phyloP scores from a whole-genome alignment of 2,888 invertebrate genomes.

The Drosophila conformis region DNA sequence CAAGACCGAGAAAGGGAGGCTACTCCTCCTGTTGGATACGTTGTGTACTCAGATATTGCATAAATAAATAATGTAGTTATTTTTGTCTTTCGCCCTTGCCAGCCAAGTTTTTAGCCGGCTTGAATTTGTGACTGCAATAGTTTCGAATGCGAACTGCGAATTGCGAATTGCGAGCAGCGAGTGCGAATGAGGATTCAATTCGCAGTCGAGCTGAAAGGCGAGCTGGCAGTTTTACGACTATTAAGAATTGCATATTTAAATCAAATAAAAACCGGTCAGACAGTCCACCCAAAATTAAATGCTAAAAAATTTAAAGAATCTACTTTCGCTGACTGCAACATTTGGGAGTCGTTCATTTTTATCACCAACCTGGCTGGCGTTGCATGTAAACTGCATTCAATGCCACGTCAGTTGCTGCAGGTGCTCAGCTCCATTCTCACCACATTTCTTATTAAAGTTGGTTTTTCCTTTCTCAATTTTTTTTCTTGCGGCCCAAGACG shows the following conservation, averaged over 20 bases:
- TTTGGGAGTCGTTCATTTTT: conserved; percentile 71
- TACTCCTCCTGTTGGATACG: neutral
- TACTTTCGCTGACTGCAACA: conserved; percentile 64
- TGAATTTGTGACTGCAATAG: conserved; percentile 63
- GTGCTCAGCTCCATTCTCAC: conserved; percentile 44
- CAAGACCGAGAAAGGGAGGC: conserved; percentile 14
- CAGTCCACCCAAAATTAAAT: conserved; percentile 59
- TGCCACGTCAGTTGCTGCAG: conserved; percentile 32
- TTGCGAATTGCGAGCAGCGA: conserved; percentile 14
- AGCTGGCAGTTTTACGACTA: conserved; percentile 52
- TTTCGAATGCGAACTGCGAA: conserved; percentile 39
- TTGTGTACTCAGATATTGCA: conserved; percentile 66
- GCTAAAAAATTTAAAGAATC: conserved; percentile 68
- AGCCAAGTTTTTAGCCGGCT: conserved; percentile 28
- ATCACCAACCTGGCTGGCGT: conserved; percentile 53
- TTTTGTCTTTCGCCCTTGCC: conserved; percentile 67
- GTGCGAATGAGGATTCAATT: conserved; percentile 65
- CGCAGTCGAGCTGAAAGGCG: conserved; percentile 16
- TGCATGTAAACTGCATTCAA: conserved; percentile 58
- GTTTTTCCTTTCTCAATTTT: conserved; percentile 23
- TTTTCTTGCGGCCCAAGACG: conserved; percentile 22
- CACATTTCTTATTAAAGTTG: conserved; percentile 70
- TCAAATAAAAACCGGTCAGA: conserved; percentile 52
- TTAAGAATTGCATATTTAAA: conserved; percentile 75
- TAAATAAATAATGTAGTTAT: conserved; percentile 75